These are phyloP conservation scores for Caranx melampygus DNA, from an alignment of 2,113 vertebrate species.

Conservation along the genomic window DNA sequence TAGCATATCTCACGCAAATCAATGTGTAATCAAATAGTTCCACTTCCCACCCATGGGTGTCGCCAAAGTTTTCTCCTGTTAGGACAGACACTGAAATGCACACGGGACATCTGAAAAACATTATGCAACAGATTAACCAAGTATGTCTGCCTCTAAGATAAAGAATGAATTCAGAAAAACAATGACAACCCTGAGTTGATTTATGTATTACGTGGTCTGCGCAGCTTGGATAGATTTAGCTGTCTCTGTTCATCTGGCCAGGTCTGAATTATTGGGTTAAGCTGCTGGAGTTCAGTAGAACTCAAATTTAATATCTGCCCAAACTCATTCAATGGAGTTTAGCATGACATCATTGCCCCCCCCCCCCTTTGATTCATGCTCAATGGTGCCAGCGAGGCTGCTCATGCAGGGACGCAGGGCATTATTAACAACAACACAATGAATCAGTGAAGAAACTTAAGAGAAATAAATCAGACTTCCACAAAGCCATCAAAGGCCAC, in stretches of 20 bases:
- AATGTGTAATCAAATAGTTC: not conserved
- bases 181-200: not conserved
- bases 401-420: not conserved
- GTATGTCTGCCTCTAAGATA: slow-evolving; percentile 8
- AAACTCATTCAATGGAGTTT: slow-evolving; percentile 30
- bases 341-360: not conserved
- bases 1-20: not conserved
- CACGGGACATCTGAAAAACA: slow-evolving; percentile 31
- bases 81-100: not conserved
- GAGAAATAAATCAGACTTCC: slow-evolving; percentile 30
- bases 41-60: slow-evolving; percentile 62
- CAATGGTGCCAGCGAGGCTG: not conserved
- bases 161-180: slow-evolving; percentile 9
- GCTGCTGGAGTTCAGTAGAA: slow-evolving; percentile 23
- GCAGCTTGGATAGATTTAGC: slow-evolving; percentile 16
- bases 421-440: slow-evolving; percentile 4
- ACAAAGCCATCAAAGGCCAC: not conserved
- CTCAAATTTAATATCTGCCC: slow-evolving; percentile 9
- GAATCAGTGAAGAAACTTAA: slow-evolving; percentile 8
- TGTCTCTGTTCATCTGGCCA: slow-evolving; percentile 28
- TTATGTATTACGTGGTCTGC: slow-evolving; percentile 10
- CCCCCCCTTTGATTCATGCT: not conserved
- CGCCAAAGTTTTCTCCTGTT: slow-evolving; percentile 49
- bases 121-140: slow-evolving; percentile 36
- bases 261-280: slow-evolving; percentile 22